phyloP scores from a whole-genome alignment of 2,113 vertebrate species.

The Pseudopodoces humilis region DNA sequence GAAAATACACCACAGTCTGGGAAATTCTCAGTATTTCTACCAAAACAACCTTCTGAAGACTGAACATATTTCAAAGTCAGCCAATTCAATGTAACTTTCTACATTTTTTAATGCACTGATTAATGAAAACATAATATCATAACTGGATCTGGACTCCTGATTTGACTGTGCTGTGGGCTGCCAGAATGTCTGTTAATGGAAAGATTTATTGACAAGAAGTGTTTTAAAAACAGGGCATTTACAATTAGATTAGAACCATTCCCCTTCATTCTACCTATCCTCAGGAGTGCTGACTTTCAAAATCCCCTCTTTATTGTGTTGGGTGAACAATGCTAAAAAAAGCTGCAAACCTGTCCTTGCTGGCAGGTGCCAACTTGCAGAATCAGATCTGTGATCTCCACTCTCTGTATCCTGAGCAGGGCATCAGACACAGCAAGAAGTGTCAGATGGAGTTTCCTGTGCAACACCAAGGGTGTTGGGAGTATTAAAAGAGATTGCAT shows the following conservation, averaged over 20 bases:
- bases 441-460: background rate
- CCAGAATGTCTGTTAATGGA: constrained; percentile 22
- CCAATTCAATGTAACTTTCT: background rate
- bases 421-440: background rate
- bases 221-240: constrained; percentile 47
- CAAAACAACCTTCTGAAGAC: background rate
- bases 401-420: background rate
- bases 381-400: background rate
- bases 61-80: background rate
- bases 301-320: background rate
- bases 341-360: background rate
- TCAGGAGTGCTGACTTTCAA: constrained; percentile 46
- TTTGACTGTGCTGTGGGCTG: background rate
- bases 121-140: background rate
- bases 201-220: constrained; percentile 37
- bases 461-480: background rate
- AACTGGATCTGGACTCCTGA: background rate
- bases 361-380: constrained; percentile 10
- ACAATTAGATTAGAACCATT: constrained; percentile 62
- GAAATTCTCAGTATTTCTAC: background rate
- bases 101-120: background rate
- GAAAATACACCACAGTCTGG: background rate
- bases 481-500: background rate
- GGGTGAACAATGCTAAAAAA: constrained; percentile 43
- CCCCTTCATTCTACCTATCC: constrained; percentile 49